Conservation (phyloP, 2,113 vertebrate genomes). For the Casuarius casuarius region DNA sequence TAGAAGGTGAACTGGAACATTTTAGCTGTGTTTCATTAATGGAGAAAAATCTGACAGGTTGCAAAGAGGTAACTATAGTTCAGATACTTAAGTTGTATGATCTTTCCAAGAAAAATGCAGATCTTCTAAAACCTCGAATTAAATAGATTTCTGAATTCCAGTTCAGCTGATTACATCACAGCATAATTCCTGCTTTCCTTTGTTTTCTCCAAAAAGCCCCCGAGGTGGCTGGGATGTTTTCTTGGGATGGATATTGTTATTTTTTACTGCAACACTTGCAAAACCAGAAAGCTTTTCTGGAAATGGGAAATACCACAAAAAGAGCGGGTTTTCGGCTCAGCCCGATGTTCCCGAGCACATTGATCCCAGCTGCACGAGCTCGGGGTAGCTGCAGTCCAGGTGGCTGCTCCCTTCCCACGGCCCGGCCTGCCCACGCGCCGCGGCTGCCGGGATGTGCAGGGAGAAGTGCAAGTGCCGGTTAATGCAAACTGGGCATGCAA, state of each 20-base stretch:
- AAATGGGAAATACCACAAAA: not conserved
- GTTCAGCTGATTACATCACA: constrained; percentile 21
- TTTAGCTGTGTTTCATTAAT: constrained; percentile 33
- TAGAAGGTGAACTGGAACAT: constrained; percentile 44
- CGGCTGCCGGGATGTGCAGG: not conserved
- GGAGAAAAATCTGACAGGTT: constrained; percentile 52
- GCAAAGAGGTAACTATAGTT: constrained; percentile 9
- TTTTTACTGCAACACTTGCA: not conserved
- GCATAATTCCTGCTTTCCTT: not conserved
- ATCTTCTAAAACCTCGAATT: not conserved
- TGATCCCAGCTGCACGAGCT: not conserved
- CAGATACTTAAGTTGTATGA: not conserved
- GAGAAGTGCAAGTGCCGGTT: accelerated
- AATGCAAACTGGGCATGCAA: accelerated
- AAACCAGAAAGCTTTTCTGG: not conserved
- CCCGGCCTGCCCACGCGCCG: too few relatives aligned
- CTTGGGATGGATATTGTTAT: not conserved
- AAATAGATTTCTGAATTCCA: constrained; percentile 4
- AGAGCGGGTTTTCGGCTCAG: not conserved
- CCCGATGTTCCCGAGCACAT: accelerated
- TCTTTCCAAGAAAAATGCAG: not conserved
- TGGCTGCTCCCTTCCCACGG: not conserved
- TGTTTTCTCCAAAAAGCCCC: not conserved
- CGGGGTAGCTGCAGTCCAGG: accelerated
- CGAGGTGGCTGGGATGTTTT: not conserved